Percentiles rank a stretch among this genome's conserved stretches.
These are phyloP conservation scores for Scrobipalpa atriplicella DNA, from an alignment of 2,888 invertebrate species.

Conservation along the genomic window DNA sequence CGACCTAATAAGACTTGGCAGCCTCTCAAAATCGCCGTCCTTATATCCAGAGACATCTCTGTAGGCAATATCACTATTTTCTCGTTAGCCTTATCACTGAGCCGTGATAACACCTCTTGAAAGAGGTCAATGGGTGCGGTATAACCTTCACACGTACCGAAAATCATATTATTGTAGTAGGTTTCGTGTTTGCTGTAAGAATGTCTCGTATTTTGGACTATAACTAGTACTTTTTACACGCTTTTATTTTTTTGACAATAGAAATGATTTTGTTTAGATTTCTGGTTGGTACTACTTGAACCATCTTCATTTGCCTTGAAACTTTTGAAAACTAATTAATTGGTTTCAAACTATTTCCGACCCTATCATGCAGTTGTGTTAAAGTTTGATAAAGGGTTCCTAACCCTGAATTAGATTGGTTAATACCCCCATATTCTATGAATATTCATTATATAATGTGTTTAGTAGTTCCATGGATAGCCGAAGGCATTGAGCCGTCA, in stretches of 20 bases:
- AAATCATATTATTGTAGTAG: too few relatives aligned
- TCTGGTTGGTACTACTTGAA: too few relatives aligned
- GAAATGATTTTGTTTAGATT: too few relatives aligned
- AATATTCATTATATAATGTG: conserved; percentile 45
- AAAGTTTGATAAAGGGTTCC: too few relatives aligned
- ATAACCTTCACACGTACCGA: not conserved
- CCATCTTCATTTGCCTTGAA: too few relatives aligned
- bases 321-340: too few relatives aligned
- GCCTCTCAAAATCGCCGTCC: conserved; percentile 4
- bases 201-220: too few relatives aligned
- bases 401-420: conserved; percentile 19
- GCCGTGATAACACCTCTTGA: conserved; percentile 15
- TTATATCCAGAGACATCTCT: conserved; percentile 2
- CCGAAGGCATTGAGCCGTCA: conserved; percentile 25
- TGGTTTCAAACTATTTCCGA: too few relatives aligned
- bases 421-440: conserved; percentile 34
- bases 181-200: too few relatives aligned
- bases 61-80: conserved; percentile 22
- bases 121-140: not conserved
- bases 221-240: too few relatives aligned
- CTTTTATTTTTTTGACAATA: too few relatives aligned
- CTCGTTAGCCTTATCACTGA: conserved; percentile 19
- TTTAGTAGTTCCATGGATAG: conserved; percentile 38
- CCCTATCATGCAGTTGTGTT: too few relatives aligned
- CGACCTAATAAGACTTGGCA: conserved; percentile 16